phyloP scores from a whole-genome alignment of 1,140 invertebrate species.

The Capitella teleta region DNA sequence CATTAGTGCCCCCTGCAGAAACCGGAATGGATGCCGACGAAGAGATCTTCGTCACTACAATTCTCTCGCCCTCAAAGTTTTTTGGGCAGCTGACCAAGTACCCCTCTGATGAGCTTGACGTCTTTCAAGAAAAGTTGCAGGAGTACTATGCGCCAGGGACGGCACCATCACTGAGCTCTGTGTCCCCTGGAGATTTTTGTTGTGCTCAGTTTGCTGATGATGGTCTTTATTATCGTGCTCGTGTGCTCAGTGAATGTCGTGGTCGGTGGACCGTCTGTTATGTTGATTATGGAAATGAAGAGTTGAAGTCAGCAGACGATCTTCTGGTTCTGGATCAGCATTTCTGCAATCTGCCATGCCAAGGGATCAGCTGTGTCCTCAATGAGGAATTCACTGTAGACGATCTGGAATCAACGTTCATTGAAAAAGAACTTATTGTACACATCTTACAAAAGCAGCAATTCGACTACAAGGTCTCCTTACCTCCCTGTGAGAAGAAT shows the following conservation, averaged over 20 bases:
- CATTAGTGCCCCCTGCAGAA: not conserved
- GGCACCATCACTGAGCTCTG: not conserved
- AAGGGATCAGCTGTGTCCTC: constrained; percentile 61
- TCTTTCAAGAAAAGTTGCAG: constrained; percentile 3
- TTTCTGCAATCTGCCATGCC: constrained; percentile 50
- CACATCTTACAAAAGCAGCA: not conserved
- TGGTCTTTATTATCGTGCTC: constrained; percentile 51
- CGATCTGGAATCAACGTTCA: not conserved
- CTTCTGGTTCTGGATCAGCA: constrained; percentile 40
- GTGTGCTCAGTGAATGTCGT: constrained; percentile 48
- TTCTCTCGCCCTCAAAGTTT: not conserved
- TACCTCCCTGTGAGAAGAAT: not conserved
- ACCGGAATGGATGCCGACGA: not conserved
- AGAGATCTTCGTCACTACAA: constrained; percentile 1
- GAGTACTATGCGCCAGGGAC: not conserved
- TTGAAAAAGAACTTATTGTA: constrained; percentile 2
- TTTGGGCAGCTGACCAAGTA: constrained; percentile 6
- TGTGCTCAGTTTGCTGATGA: constrained; percentile 57
- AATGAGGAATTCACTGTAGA: constrained; percentile 12
- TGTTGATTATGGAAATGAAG: constrained; percentile 66
- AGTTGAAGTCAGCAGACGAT: constrained; percentile 28
- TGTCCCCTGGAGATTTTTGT: constrained; percentile 35
- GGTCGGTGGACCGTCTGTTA: constrained; percentile 46
- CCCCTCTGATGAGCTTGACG: not conserved
- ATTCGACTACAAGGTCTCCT: not conserved